Conservation (phyloP, 1,140 invertebrate genomes). For the Hesperophylax magnus region DNA sequence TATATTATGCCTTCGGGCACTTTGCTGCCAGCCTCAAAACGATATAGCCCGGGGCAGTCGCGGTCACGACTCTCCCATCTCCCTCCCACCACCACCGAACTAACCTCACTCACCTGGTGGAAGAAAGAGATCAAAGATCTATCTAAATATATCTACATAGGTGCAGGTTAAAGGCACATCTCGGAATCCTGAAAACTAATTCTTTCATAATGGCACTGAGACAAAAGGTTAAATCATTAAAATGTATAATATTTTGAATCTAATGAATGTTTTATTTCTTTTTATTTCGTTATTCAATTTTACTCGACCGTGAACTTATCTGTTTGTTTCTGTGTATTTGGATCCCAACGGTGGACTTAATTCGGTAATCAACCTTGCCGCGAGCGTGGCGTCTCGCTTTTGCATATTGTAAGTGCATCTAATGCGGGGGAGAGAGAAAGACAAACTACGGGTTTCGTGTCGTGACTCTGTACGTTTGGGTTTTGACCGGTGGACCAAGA, state of each 20-base stretch:
- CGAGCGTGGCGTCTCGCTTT: slow-evolving; percentile 47
- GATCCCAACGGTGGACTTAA: slow-evolving; percentile 46
- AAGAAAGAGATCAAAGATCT: slow-evolving; percentile 24
- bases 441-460: slow-evolving; percentile 25
- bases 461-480: slow-evolving; percentile 48
- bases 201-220: background rate
- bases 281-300: background rate
- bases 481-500: slow-evolving; percentile 50
- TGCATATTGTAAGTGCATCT: slow-evolving; percentile 26
- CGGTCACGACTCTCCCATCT: slow-evolving; percentile 36
- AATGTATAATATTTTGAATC: no score
- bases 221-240: background rate
- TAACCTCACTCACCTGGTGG: slow-evolving; percentile 3
- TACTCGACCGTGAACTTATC: slow-evolving; percentile 8
- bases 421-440: slow-evolving; percentile 33
- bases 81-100: background rate
- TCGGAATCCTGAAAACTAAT: background rate
- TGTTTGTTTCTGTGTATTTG: background rate
- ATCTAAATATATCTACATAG: slow-evolving; percentile 22
- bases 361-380: slow-evolving; percentile 52
- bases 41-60: slow-evolving; percentile 38
- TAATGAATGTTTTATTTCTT: no score
- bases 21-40: slow-evolving; percentile 40
- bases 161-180: slow-evolving; percentile 40
- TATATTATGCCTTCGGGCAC: slow-evolving; percentile 21